Base-by-base conservation (phyloP, 1,140 invertebrate species). In the Heliothis virescens region DNA sequence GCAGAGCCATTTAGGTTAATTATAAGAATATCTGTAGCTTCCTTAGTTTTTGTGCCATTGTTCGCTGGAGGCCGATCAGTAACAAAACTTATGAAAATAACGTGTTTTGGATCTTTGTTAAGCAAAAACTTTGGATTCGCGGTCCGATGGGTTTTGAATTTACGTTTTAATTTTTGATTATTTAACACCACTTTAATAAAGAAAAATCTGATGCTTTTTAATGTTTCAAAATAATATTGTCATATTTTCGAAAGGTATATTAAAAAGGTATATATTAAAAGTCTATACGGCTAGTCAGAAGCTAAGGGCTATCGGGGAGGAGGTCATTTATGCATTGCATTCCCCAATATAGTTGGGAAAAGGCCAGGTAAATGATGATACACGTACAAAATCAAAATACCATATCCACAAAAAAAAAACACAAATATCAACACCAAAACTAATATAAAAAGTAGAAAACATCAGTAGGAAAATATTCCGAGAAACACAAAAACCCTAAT, bases 31-130 rank as follows among this genome's bases (percentile, higher is more conserved):
- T 76, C 50, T 67, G 50, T 47, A 16, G 16, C 63, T 81, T 78
- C 79, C 82, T 81, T 57, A 52, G 75, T 87, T 84, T 86, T 87
- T 84, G 72, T 63, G 72, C 77, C 67, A 84, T 85, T 87, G 83
- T 86, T 62, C 10, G 26, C 29, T 34, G 82, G 79, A 89, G 86
- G 87, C 83, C 85, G 48, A 18, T 52, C 50, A 15, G 2, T 16
- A 52, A 41, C 59, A 53, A 65, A 76, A 75, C n/a, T 76, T 2
- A 62, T n/a, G 47, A 76, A 59, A 75, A 75, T 75, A 62, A 62
- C 52, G 1, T 60, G 55, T 74, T 60, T 74, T 47, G 50, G 47
- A 48, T 65, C 34, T 60, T 50, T 3, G 5, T 16, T 9, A 10
- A n/a, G 26, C 57, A 60, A 74, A 74, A 74, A 74, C 60, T 75